Evolutionary conservation across 2,888 invertebrate genomes (phyloP), one percentile per base, ranked within the genome.

Genomic region (Cephus pygmeus): DNA sequence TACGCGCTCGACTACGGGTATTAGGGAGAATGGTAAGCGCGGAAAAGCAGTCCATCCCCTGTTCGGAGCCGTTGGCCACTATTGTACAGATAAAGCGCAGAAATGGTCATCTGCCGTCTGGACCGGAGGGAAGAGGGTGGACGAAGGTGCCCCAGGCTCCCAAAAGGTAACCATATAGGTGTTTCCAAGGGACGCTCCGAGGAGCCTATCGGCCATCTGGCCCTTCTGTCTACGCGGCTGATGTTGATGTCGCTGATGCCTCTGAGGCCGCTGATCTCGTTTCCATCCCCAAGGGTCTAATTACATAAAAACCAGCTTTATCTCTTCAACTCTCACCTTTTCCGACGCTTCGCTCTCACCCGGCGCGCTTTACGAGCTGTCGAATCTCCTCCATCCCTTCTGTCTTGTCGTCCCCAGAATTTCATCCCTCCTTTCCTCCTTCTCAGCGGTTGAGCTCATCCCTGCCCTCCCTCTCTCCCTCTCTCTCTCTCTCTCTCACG

Each of bases 231-330:
- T 30, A 33, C 31, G 75, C 15, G 35, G 40, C 69, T 40, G 40
- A 40, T 40, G 40, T 40, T 40, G 40, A 40, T 40, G 40, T 40
- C 40, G 15, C 6, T 40, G 40, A 40, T 15, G 40, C 40, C 40
- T 40, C 40, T 6, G 40, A 40, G 15, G 6, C 40, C 40, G 15
- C 40, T 40, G 40, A 40, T 40, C 15, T 40, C 40, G 40, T 40
- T 15, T 40, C 40, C 15, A 40, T 40, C 40, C 40, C 12, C 40
- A 31, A 73, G 69, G 74, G 80, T 76, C 78, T 81, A 84, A 84
- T 80, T 84, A 83, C 75, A 75, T 75, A 81, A 79, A 81, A 83
- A 82, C 73, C 79, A 75, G 69, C 69, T 80, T 80, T 76, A 80
- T 78, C 80, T 77, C 76, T 69, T 31, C 79, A 68, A 33, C 73